A percentile compares a stretch with the other conserved stretches of the same genome.
These are phyloP conservation scores for Apteryx mantelli DNA, from an alignment of 2,113 vertebrate genomes.

Conservation along the genomic window DNA sequence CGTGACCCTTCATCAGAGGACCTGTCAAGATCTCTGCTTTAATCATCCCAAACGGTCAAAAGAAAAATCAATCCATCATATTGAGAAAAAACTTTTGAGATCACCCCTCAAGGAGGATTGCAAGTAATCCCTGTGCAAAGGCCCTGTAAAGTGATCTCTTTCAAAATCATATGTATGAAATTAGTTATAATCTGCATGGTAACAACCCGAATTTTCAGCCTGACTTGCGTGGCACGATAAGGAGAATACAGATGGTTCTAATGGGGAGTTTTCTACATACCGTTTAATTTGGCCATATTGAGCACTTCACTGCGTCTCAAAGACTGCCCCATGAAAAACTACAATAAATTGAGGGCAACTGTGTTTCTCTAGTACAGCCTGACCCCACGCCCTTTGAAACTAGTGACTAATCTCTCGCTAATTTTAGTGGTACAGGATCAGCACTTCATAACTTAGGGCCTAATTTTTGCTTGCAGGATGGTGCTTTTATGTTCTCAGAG, in stretches of 20 bases:
- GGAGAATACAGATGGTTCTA: constrained; percentile 54
- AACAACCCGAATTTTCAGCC: constrained; percentile 66
- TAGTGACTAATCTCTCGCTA: constrained; percentile 46
- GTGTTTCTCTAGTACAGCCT: constrained; percentile 33
- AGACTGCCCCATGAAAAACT: neutral
- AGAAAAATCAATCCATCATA: constrained; percentile 67
- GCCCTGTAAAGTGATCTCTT: constrained; percentile 76
- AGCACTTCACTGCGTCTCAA: neutral
- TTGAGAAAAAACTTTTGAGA: constrained; percentile 67
- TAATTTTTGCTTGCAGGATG: constrained; percentile 22
- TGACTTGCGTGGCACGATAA: constrained; percentile 59
- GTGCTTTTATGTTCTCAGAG: neutral
- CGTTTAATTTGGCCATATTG: neutral
- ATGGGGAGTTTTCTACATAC: neutral
- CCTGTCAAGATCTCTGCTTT: constrained; percentile 50
- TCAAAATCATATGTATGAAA: constrained; percentile 78
- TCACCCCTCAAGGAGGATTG: constrained; percentile 70
- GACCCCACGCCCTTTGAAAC: constrained; percentile 30
- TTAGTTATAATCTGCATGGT: constrained; percentile 76
- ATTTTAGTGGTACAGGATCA: constrained; percentile 46
- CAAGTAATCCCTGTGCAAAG: constrained; percentile 73
- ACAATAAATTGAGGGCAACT: constrained; percentile 29
- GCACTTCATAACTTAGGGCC: constrained; percentile 55
- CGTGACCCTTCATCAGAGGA: constrained; percentile 51
- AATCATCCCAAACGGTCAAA: constrained; percentile 45